Base-by-base conservation (phyloP, 2,888 invertebrate genomes). In the Acleris laterana region DNA sequence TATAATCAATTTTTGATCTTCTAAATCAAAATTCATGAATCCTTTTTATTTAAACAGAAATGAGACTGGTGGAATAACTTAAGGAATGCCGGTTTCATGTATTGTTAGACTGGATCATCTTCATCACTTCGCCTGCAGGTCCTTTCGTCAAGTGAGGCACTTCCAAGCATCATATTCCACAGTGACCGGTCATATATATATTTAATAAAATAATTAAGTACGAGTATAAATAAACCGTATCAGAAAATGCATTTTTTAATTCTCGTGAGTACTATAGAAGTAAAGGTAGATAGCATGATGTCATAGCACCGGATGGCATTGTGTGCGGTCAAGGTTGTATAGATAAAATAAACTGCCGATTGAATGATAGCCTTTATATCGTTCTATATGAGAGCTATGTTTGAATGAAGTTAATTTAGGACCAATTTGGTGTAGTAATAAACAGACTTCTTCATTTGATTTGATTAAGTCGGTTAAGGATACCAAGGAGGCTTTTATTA, bases 321-420 rank as follows among this genome's bases (percentile, higher is more conserved):
- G 62, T 62, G 38, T 61, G 5, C 65, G 65, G 65, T 65, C 65
- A 65, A 65, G 60, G 65, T 53, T 52, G 38, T 48, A 60, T 49
- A 28, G 49, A 53, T 64, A 51, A 42, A 44, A 60, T 55, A 55
- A 55, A 38, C 11, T 42, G 44, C 49, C 53, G 53, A 49, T 60
- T 60, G 59, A 55, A 58, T 25, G 16, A 9, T 46, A 46, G 55
- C 20, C 55, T 42, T 7, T 49, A 38, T 56, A 20, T 19, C 19
- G 11, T 53, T 49, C 32, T 46, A 4, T 25, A 32, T 28, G 38
- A 38, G 49, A 60, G 38, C 50, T 50, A 42, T 28, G 50, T 53
- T 62, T 11, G 22, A 63, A 42, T 49, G 19, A 25, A 42, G 19
- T 42, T 38, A 16, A 44, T n/a, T 44, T 42, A 53, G 28, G 19